These are phyloP conservation scores for silkworm (Bombyx mori) DNA, from an alignment of 1,140 invertebrate species.

Conservation along the genomic window ASM3026992v2 NC_085107.1:20401501-20402000, in stretches of 20 bases:
- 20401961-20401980: not conserved
- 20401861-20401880: not conserved
- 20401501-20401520: too few species aligned
- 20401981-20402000: not conserved
- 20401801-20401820: too few species aligned
- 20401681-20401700: not conserved
- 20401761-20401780: too few species aligned
- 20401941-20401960: slow-evolving; percentile 2
- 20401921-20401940: slow-evolving; percentile 6
- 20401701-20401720: not conserved
- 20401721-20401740: not conserved
- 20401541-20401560: slow-evolving; percentile 15
- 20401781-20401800: too few species aligned
- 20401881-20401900: slow-evolving; percentile 2
- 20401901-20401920: slow-evolving; percentile 12
- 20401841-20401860: not conserved
- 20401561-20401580: slow-evolving; percentile 9
- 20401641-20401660: not conserved
- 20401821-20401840: not conserved
- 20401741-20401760: not conserved
- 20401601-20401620: not conserved
- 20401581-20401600: not conserved
- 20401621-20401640: slow-evolving; percentile 1
- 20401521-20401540: slow-evolving; percentile 9
- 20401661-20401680: not conserved